Evolutionary conservation across 2,797 vertebrate genomes (phyloP).

Genomic region (Arrhamphus sclerolepis): DNA sequence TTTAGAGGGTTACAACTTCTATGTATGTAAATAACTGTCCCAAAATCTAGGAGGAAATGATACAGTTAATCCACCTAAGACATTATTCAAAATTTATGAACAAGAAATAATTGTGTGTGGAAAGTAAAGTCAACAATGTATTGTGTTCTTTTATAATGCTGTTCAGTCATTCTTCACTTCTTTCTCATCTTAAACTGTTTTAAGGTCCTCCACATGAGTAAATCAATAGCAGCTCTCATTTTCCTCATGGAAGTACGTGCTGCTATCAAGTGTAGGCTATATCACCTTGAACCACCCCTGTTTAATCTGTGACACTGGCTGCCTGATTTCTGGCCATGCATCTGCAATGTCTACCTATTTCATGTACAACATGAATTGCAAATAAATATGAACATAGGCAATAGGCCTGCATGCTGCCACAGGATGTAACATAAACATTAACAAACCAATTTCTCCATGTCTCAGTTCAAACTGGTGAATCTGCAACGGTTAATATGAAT

Average conservation of each 20-base stretch:
- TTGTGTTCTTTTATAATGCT: no score
- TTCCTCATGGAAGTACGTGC: not conserved
- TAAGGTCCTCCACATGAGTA: not conserved
- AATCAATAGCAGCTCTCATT: not conserved
- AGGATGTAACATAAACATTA: conserved; percentile 5
- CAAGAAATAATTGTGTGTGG: no score
- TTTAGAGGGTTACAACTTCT: no score
- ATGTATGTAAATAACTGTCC: no score
- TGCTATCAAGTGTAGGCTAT: not conserved
- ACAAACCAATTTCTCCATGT: conserved; percentile 16
- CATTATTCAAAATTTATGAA: no score
- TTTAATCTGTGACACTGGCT: conserved; percentile 4
- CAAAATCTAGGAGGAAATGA: no score
- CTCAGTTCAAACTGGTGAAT: conserved; percentile 36
- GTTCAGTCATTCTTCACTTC: not conserved
- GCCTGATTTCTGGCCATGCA: conserved; percentile 6
- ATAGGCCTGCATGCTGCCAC: not conserved
- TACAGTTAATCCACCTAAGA: no score
- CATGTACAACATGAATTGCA: conserved; percentile 1
- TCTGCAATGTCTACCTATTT: conserved; percentile 7
- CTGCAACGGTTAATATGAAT: conserved; percentile 58
- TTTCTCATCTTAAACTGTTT: not conserved
- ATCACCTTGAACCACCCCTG: conserved; percentile 29
- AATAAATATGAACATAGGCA: conserved; percentile 30
- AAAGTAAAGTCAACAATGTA: no score